Evolutionary conservation across 2,113 vertebrate genomes (phyloP).

Genomic region (Polypterus bichir): DNA sequence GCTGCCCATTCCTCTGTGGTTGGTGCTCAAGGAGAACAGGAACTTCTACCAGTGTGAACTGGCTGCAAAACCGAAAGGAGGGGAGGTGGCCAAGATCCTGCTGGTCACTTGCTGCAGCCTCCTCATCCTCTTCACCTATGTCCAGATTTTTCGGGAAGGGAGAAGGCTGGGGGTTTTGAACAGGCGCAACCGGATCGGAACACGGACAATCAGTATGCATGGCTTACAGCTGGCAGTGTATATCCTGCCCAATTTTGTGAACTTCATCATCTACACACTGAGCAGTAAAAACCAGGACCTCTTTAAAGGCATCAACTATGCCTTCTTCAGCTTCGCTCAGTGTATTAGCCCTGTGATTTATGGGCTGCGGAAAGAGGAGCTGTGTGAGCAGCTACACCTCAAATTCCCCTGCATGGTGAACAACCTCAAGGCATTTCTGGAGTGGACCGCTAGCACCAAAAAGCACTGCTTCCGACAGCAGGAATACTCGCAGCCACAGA

Average conservation of each 20-base stretch:
- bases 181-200: constrained; percentile 38
- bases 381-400: constrained; percentile 36
- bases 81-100: constrained; percentile 33
- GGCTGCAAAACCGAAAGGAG: constrained; percentile 21
- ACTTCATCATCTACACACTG: constrained; percentile 31
- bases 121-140: constrained; percentile 51
- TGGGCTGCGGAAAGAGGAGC: constrained; percentile 56
- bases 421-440: constrained; percentile 35
- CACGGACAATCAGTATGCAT: constrained; percentile 47
- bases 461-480: too few relatives aligned
- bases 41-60: rapidly evolving
- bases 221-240: constrained; percentile 47
- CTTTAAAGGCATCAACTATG: constrained; percentile 38
- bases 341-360: constrained; percentile 52
- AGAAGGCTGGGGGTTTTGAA: constrained; percentile 46
- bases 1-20: constrained; percentile 33
- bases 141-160: constrained; percentile 39
- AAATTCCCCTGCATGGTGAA: constrained; percentile 38
- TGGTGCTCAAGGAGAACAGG: not conserved
- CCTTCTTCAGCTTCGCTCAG: constrained; percentile 54
- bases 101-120: constrained; percentile 36
- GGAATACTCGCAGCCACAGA: too few relatives aligned
- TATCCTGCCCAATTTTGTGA: constrained; percentile 51
- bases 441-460: constrained; percentile 24
- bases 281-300: constrained; percentile 23